Conservation (phyloP, 1,140 invertebrate species). For the Planococcus citri region DNA sequence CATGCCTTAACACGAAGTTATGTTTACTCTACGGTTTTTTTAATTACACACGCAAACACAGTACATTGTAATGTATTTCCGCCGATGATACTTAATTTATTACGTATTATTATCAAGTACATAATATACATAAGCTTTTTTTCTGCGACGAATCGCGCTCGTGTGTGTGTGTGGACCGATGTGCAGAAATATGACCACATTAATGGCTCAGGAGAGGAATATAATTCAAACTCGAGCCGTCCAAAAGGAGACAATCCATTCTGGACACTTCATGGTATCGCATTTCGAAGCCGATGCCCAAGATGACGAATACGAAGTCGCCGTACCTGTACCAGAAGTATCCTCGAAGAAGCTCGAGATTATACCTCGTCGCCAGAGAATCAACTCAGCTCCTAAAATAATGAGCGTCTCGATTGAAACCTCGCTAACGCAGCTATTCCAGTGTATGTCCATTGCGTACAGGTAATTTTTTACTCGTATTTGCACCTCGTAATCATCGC, state of each 20-base stretch:
- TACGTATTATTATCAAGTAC: too few relatives aligned
- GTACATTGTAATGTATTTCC: not conserved
- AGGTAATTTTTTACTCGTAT: constrained; percentile 48
- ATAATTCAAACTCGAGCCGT: not conserved
- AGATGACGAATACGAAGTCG: constrained; percentile 71
- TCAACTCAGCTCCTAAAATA: constrained; percentile 28
- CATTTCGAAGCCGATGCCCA: constrained; percentile 86
- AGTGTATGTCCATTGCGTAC: constrained; percentile 93
- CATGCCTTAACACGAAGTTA: too few relatives aligned
- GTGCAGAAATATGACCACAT: not conserved
- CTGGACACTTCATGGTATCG: constrained; percentile 96
- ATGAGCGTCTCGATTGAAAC: constrained; percentile 73
- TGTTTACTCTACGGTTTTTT: too few relatives aligned
- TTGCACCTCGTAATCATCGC: not conserved
- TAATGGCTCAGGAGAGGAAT: constrained; percentile 11
- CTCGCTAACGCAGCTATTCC: constrained; percentile 85
- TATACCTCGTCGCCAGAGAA: constrained; percentile 25
- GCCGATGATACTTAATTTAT: not conserved
- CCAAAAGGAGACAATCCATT: constrained; percentile 71
- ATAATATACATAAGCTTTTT: too few relatives aligned
- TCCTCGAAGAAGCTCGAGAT: constrained; percentile 32
- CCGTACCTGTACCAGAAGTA: constrained; percentile 60
- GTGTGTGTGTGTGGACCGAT: not conserved
- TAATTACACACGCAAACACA: too few relatives aligned
- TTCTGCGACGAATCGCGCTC: too few relatives aligned